These are phyloP conservation scores for Agelastica alni DNA, from an alignment of 2,888 invertebrate genomes.

Conservation along the genomic window DNA sequence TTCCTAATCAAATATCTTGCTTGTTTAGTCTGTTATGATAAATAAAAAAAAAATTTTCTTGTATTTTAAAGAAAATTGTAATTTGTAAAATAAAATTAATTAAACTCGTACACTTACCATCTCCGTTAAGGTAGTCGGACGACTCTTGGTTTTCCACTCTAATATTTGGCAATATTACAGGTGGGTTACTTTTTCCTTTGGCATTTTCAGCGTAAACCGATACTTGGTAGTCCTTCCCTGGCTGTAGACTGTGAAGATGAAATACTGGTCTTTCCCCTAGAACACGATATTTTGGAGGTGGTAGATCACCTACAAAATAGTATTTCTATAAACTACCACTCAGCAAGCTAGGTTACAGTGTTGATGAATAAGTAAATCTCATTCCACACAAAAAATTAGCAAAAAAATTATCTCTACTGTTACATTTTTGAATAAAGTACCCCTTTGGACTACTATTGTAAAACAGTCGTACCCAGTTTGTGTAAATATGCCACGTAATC, in stretches of 20 bases:
- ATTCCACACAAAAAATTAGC: neutral
- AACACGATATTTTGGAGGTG: constrained; percentile 60
- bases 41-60: too few relatives aligned
- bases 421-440: too few relatives aligned
- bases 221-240: constrained; percentile 78
- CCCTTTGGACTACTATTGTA: too few relatives aligned
- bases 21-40: too few relatives aligned
- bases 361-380: neutral
- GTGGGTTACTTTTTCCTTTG: constrained; percentile 74
- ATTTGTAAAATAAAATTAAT: too few relatives aligned
- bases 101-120: constrained; percentile 23
- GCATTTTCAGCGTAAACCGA: constrained; percentile 82
- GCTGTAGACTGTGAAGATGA: constrained; percentile 72
- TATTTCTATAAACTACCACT: constrained; percentile 11
- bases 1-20: too few relatives aligned
- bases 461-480: too few relatives aligned
- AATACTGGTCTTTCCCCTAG: constrained; percentile 72
- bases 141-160: constrained; percentile 36
- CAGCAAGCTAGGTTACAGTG: neutral
- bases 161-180: constrained; percentile 72
- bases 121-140: constrained; percentile 14
- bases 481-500: too few relatives aligned
- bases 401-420: too few relatives aligned
- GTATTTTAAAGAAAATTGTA: too few relatives aligned
- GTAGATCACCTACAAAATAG: constrained; percentile 44